These are phyloP conservation scores for Phania funesta DNA, from an alignment of 2,888 invertebrate species.

Conservation along the genomic window DNA sequence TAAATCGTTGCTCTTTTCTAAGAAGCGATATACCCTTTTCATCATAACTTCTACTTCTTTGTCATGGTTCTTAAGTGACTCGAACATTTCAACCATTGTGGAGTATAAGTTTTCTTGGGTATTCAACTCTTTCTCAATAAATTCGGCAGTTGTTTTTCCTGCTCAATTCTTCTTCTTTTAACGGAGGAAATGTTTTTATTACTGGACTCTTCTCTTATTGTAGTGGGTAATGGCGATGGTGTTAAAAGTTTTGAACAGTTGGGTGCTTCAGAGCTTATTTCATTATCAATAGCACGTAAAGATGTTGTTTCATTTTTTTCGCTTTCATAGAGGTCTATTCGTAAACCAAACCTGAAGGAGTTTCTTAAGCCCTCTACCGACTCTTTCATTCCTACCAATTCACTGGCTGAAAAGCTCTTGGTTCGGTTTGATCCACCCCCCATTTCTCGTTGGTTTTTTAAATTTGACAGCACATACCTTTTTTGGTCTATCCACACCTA, in stretches of 20 bases:
- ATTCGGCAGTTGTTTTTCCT: not conserved
- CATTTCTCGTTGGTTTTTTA: not conserved
- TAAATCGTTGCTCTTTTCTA: not conserved
- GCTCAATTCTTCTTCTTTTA: not conserved
- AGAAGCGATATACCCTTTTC: not conserved
- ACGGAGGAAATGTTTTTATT: not conserved
- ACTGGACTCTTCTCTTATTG: not conserved
- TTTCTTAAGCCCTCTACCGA: slow-evolving; percentile 2
- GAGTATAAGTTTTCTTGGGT: slow-evolving; percentile 2
- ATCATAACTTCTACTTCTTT: not conserved
- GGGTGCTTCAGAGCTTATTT: slow-evolving; percentile 6
- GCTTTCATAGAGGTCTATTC: not conserved
- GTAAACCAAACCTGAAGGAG: not conserved
- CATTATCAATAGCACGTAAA: not conserved
- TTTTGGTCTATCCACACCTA: not conserved
- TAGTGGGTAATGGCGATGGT: not conserved
- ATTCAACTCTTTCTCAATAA: not conserved
- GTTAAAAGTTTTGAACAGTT: too few relatives aligned
- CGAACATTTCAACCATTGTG: not conserved
- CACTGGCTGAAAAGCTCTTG: not conserved
- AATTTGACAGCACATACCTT: not conserved
- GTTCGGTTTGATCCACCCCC: not conserved
- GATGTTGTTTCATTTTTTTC: not conserved
- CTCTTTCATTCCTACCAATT: not conserved
- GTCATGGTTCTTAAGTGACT: not conserved